Evolutionary conservation across 1,140 invertebrate species (phyloP), one percentile per base, ranked within the genome.

Genomic region (Magallana ariakensis): DNA sequence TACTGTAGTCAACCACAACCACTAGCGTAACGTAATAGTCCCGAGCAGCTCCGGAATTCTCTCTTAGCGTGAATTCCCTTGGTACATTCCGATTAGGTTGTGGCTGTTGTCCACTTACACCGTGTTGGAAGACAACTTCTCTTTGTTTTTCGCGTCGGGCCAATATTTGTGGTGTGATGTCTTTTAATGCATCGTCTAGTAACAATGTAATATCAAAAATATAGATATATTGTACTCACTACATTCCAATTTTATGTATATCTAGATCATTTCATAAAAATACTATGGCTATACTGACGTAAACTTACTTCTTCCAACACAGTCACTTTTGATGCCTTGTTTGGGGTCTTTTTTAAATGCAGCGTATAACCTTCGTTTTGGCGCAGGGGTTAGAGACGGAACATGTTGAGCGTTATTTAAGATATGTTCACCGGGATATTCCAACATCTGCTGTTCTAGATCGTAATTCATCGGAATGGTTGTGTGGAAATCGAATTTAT

Each of bases 1-100:
- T 84, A 8, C 26, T 46, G 46, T 84, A 60, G 55, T 84, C 82
- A 57, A 84, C 57, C 6, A 84, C 55, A 33, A 84, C 56, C 3
- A 60, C 82, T 22, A 84, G 22, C 4, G 55, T 26, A 7, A 84
- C 9, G 11, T 84, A 84, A 26, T 58, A 84, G 46, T 55, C 54
- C 53, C n/a, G 15, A 9, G 80, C 80, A 11, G 80, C 53, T 55
- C 46, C 80, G 19, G 54, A 55, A 54, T 13, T 26, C 46, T 16
- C 2, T 82, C 80, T 82, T 2, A 19, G 7, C 15, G 15, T n/a
- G 15, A 16, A 3, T n/a, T 19, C 54, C 22, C 80, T n/a, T 19
- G 46, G 3, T 0, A 54, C 54, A 19, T 82, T 10, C 8, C 54
- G 46, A 5, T 82, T 82, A 19, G 16, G 80, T 55, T 75, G 66